Base-by-base conservation (phyloP, 2,888 invertebrate genomes). In the Ernsta delagoae region DNA sequence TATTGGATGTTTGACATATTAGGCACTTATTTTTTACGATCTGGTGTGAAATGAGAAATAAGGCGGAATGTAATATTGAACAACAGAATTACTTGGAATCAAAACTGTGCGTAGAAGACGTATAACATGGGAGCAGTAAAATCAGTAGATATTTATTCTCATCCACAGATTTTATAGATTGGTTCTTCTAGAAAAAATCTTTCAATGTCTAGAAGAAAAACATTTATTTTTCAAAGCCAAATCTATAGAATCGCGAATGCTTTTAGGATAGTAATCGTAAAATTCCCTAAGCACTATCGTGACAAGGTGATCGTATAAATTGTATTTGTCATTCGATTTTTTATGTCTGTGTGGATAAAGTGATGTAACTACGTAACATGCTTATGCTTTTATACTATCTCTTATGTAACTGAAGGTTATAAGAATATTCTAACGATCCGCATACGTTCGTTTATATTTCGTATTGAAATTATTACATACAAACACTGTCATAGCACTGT, bases 201-300 rank as follows among this genome's bases (percentile, higher is more conserved):
- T n/a, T n/a, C n/a, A n/a, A n/a, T n/a, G n/a, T n/a, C n/a, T n/a
- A n/a, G n/a, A n/a, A n/a, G n/a, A n/a, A 24, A 53, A 53, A 63
- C 63, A 63, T 63, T 54, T 63, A 63, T 63, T 54, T 63, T 31
- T 11, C 11, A 24, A 54, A 36, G 41, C 54, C 54, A 53, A 24
- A 53, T 62, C 39, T 54, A 54, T 54, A 54, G 31, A 43, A 41
- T 31, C 53, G 53, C 7, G 6, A 54, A 36, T 63, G 63, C 63
- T 63, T 63, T 54, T 54, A 54, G 63, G 16, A 63, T 43, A 63
- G 54, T 41, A 54, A 63, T 63, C 54, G 12, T 63, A 54, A 63
- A 63, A 54, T 43, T 43, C 54, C 63, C 63, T 54, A 63, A 63
- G 63, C 63, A 63, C 54, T 63, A 54, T 63, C 63, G 63, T 63